phyloP scores from a whole-genome alignment of 2,888 invertebrate species.

The Clostera curtula region DNA sequence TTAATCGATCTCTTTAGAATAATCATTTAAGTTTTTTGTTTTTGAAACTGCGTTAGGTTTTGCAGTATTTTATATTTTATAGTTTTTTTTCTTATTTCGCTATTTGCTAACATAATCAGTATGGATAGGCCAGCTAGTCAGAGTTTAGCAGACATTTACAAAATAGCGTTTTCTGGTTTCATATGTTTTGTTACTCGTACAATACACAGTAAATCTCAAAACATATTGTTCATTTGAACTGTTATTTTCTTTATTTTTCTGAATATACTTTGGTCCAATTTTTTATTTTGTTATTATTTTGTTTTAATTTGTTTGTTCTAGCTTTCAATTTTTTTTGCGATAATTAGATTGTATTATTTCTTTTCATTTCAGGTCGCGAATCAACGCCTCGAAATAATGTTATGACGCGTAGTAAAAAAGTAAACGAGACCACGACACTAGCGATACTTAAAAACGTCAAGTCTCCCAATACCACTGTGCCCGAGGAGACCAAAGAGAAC shows the following conservation, averaged over 20 bases:
- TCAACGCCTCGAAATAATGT: constrained; percentile 43
- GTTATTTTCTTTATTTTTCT: neutral
- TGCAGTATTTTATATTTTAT: constrained; percentile 4
- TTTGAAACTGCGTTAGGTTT: constrained; percentile 8
- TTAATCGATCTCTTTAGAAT: constrained; percentile 20
- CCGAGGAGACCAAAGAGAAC: constrained; percentile 38
- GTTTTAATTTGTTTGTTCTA: neutral
- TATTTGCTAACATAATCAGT: constrained; percentile 8
- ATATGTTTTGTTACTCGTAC: constrained; percentile 15
- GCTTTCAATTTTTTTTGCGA: constrained; percentile 10
- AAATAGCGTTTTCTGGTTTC: constrained; percentile 18
- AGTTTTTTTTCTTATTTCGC: constrained; percentile 8
- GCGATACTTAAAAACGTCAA: constrained; percentile 57
- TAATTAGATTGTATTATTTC: constrained; percentile 45
- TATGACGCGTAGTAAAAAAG: constrained; percentile 59
- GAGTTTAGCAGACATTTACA: no score
- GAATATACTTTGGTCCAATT: constrained; percentile 1
- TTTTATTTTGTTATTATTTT: constrained; percentile 14
- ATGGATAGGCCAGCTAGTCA: constrained; percentile 15
- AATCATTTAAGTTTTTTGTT: constrained; percentile 9
- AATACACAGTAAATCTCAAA: no score
- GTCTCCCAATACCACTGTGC: constrained; percentile 22
- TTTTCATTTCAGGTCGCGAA: constrained; percentile 57
- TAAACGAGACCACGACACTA: constrained; percentile 47
- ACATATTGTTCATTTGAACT: neutral